Base-by-base conservation (phyloP, 2,113 vertebrate genomes). In the Mungos mungo region DNA sequence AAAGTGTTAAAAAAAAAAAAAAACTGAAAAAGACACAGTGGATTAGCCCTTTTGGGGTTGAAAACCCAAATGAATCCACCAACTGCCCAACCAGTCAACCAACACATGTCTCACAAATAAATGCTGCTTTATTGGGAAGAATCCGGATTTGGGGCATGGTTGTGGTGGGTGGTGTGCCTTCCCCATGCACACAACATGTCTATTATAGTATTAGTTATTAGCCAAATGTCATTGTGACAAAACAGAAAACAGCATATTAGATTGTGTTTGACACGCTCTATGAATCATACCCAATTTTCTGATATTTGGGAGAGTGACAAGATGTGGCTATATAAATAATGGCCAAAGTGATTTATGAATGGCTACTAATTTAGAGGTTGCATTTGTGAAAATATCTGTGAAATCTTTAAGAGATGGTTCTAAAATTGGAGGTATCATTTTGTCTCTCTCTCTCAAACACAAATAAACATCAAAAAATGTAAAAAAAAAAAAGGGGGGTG, bases 41-140 rank as follows among this genome's bases (percentile, higher is more conserved):
- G 93, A 65, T 88, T 90, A 90, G 12, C 3, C 25, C 80, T 71
- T 92, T 45, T 80, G 81, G 80, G 54, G 45, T 33, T 96, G 82
- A 69, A 95, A 88, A 97, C 14, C 8, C 52, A 89, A 96, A n/a
- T 33, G 60, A 92, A 19, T 69, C 41, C 71, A 92, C 27, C 27
- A 86, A 83, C 25, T 77, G 57, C 91, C 19, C 45, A 88, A 72
- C 2, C 9, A 74, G 54, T 74, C 19, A 93, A 21, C 33, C 47
- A 84, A 74, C 35, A 85, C 79, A 93, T 90, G 74, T 7, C 57
- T 71, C 6, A 23, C 29, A 57, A 74, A 29, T 31, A 57, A 74
- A 29, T 31, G 9, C 12, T 94, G 16, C 60, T 21, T 2, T 1
- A 5, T 1, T 47, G 38, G 79, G 68, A 68, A 87, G 29, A 68